phyloP scores from a whole-genome alignment of 1,140 invertebrate genomes.

The Aphis gossypii region DNA sequence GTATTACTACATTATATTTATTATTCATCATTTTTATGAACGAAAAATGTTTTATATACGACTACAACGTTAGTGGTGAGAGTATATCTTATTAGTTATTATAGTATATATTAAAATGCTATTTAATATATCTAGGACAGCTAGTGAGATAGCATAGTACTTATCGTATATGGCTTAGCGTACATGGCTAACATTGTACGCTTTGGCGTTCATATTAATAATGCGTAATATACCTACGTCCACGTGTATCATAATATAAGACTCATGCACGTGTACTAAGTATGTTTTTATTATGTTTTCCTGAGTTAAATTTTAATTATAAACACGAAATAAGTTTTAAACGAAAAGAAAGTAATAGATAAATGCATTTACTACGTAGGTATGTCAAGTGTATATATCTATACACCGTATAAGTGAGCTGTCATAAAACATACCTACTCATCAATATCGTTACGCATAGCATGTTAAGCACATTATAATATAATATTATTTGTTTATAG shows the following conservation, averaged over 20 bases:
- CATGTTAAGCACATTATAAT: neutral
- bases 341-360: constrained; percentile 10
- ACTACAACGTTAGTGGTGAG: no score
- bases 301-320: neutral
- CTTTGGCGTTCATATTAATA: neutral
- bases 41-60: no score
- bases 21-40: no score
- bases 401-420: neutral
- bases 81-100: no score
- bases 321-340: neutral
- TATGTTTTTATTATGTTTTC: neutral
- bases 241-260: neutral
- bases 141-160: no score
- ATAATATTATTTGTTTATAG: neutral
- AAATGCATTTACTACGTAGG: neutral
- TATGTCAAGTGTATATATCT: neutral
- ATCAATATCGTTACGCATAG: neutral
- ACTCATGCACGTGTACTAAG: neutral
- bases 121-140: no score
- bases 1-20: no score
- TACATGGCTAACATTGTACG: neutral
- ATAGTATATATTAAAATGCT: no score
- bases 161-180: no score
- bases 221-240: neutral
- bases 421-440: neutral